Base-by-base conservation (phyloP, 2,888 invertebrate species). In the Dolomedes plantarius region DNA sequence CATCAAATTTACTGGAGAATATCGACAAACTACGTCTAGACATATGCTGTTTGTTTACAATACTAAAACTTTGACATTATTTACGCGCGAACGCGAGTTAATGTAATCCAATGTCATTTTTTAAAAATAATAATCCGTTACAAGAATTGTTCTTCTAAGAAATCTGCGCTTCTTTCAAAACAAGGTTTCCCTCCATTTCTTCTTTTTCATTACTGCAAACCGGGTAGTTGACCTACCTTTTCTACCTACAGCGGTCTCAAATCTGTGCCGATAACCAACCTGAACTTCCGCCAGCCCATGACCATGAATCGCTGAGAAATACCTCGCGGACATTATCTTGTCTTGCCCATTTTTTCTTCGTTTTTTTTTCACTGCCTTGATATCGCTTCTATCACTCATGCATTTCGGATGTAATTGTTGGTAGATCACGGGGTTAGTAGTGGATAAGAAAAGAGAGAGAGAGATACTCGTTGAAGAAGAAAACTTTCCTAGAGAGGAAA, bases 191-290 rank as follows among this genome's bases (percentile, higher is more conserved):
- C 36, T 11, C 6, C 11, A 36, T 46, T 5, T 46, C 46, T 46
- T 46, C 46, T 46, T 46, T 16, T 46, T 46, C 2, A 36, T 7
- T 36, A n/a, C n/a, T 2, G 5, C 9, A 23, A 56, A 56, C 23
- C 56, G 56, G 19, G 56, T 27, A 0, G 2, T 19, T 82, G 82
- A 82, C 82, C 82, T 82, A 71, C 75, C 82, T 82, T 71, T 36
- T 6, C 28, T 46, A 7, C 46, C 36, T 27, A 16, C 23, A 41
- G 32, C 41, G 41, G 32, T n/a, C n/a, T 19, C 11, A 1, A 29
- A 82, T 76, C 46, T 82, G 64, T 75, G 82, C 71, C 82, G 82
- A 82, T 76, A 81, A 81, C 80, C 80, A 28, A 16, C n/a, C 36
- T 62, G 74, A 72, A 74, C 75, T 82, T 76, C 69, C 75, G 75